phyloP scores from a whole-genome alignment of 2,797 vertebrate genomes.

The Esox masquinongy region DNA sequence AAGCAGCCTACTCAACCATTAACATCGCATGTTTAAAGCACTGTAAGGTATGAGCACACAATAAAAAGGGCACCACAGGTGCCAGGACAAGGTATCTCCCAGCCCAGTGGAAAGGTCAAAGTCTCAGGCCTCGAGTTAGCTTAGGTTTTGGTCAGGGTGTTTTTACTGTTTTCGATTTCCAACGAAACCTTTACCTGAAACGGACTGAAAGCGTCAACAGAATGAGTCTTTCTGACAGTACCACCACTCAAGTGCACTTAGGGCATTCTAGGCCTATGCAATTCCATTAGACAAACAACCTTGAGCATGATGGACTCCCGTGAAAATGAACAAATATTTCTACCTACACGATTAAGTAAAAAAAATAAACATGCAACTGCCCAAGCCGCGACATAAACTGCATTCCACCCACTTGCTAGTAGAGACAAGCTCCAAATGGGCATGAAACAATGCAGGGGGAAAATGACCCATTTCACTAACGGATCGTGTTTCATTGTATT shows the following conservation, averaged over 20 bases:
- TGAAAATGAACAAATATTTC: background rate
- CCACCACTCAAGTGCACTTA: background rate
- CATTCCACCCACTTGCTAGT: constrained; percentile 1
- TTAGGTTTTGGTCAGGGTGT: background rate
- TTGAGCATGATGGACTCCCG: background rate
- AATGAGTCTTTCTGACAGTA: background rate
- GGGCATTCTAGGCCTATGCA: background rate
- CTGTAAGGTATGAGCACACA: background rate
- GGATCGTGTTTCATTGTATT: constrained; percentile 5
- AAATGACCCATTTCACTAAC: constrained; percentile 21
- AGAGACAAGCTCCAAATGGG: background rate
- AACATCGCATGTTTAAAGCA: background rate
- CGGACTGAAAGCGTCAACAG: background rate
- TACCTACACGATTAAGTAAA: background rate
- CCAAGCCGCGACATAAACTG: background rate
- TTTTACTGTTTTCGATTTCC: background rate
- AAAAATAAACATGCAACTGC: background rate
- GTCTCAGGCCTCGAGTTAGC: background rate
- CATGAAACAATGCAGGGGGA: constrained; percentile 11
- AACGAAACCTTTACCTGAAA: constrained; percentile 22
- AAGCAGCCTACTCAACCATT: too few species aligned
- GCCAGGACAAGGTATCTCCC: background rate
- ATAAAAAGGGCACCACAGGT: constrained; percentile 12
- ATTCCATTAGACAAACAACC: background rate
- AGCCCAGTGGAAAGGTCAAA: constrained; percentile 15